Base-by-base conservation (phyloP, 2,888 invertebrate species). In the Hypomecis atomaria region DNA sequence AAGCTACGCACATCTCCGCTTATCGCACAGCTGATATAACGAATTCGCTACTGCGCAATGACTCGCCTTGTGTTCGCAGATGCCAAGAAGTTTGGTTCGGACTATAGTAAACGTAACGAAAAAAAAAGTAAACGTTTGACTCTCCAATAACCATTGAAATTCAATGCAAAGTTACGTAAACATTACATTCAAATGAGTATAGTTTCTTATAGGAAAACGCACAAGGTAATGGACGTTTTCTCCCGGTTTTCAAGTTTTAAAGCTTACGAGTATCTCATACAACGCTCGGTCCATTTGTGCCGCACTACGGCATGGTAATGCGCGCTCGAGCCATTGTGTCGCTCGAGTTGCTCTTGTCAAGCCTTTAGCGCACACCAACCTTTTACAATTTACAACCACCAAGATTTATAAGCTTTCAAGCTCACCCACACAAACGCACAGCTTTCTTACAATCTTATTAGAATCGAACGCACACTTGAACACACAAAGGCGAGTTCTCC, bases 381-480 rank as follows among this genome's bases (percentile, higher is more conserved):
- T 73, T 68, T 70, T 76, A 77, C 73, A 72, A 71, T 69, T 70
- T 76, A 77, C 73, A 72, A 71, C 73, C 70, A 71, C 71, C 72
- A 78, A 83, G 87, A 89, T 89, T 89, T 88, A 88, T 88, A 86
- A 85, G 85, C 88, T 86, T 86, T 86, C 81, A 82, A 87, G 80
- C 83, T 81, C 82, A 87, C 86, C 71, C 85, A 84, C 85, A 87
- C 85, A 80, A 57, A 45, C 52, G 6, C 49, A 59, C 50, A 47
- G 67, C 56, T 44, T 59, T 62, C 45, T 66, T 67, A 59, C 59
- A 69, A 71, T 74, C 75, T 71, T 76, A 72, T 76, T 76, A 76
- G 73, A 75, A 71, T 68, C 69, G 66, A 75, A 75, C 78, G 75
- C 79, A 77, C 77, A 78, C 82, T 72, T 65, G 72, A 66, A 53